A percentile compares a stretch with the other conserved stretches of the same genome.
Evolutionary conservation across 1,140 invertebrate species (phyloP).

Genomic region (Samia ricini): DNA sequence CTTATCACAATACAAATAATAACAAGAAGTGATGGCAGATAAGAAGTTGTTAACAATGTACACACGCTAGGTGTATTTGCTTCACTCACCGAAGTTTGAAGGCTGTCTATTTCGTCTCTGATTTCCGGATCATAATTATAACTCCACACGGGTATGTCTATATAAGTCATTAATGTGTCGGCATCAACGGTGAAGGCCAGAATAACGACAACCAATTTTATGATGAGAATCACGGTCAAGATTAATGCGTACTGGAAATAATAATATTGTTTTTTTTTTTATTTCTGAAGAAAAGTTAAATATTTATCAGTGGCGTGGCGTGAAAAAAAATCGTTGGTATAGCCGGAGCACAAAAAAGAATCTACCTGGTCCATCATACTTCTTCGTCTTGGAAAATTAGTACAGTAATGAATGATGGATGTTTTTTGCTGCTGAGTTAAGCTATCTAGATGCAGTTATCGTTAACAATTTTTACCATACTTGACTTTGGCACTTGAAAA

Average conservation of each 20-base stretch:
- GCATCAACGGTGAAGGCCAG: constrained; percentile 48
- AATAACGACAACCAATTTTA: constrained; percentile 53
- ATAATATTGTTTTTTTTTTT: neutral
- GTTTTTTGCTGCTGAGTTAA: too few species aligned
- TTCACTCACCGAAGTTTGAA: constrained; percentile 49
- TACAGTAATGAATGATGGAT: too few species aligned
- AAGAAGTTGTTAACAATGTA: neutral
- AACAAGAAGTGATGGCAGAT: neutral
- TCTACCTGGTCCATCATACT: too few species aligned
- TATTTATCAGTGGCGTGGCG: too few species aligned
- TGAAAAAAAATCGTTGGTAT: too few species aligned
- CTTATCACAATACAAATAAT: neutral
- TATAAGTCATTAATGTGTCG: constrained; percentile 30
- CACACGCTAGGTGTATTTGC: neutral
- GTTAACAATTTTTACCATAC: too few species aligned
- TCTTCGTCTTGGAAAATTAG: too few species aligned
- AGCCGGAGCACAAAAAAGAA: too few species aligned
- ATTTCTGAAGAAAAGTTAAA: neutral
- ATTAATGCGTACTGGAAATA: constrained; percentile 57
- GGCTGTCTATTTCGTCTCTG: constrained; percentile 48
- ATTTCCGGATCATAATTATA: constrained; percentile 51
- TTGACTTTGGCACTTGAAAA: too few species aligned
- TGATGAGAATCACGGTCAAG: constrained; percentile 45
- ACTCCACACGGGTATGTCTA: constrained; percentile 42
- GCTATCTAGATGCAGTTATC: too few species aligned